Evolutionary conservation across 1,140 invertebrate species (phyloP).

Genomic region (Tenebrio molitor): DNA sequence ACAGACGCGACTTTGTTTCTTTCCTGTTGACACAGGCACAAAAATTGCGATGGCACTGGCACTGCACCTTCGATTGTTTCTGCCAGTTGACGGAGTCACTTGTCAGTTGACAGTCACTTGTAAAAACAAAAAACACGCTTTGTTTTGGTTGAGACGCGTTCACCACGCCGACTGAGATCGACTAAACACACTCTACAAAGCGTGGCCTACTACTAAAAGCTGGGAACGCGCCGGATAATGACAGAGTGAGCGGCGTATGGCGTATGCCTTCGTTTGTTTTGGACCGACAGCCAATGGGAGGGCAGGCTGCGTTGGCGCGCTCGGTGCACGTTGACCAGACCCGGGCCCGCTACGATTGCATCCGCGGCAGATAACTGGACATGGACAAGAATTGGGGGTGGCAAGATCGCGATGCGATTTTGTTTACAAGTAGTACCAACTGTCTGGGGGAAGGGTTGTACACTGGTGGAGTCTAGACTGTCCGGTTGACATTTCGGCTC

Average conservation of each 20-base stretch:
- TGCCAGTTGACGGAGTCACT: too few relatives aligned
- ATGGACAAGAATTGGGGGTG: neutral
- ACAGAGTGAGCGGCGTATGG: neutral
- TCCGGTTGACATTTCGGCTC: neutral
- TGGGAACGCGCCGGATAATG: neutral
- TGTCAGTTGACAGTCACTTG: too few relatives aligned
- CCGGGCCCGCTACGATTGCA: neutral
- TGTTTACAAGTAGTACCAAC: too few relatives aligned
- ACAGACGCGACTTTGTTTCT: neutral
- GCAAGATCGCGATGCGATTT: neutral
- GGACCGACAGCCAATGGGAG: conserved; percentile 12
- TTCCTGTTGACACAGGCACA: too few relatives aligned
- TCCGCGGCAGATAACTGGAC: too few relatives aligned
- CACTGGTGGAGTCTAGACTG: neutral
- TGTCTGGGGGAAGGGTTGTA: too few relatives aligned
- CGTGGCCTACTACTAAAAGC: conserved; percentile 25
- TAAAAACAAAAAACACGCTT: neutral
- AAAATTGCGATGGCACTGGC: too few relatives aligned
- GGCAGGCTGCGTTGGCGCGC: conserved; percentile 3
- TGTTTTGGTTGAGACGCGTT: conserved; percentile 5
- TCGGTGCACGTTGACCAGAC: neutral
- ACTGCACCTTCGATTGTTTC: neutral
- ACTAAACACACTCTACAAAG: conserved; percentile 8
- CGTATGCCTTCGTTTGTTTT: conserved; percentile 40
- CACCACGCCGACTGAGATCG: conserved; percentile 6